These are phyloP conservation scores for Cephus sareptanus DNA, from an alignment of 2,888 invertebrate genomes.

Conservation along the genomic window DNA sequence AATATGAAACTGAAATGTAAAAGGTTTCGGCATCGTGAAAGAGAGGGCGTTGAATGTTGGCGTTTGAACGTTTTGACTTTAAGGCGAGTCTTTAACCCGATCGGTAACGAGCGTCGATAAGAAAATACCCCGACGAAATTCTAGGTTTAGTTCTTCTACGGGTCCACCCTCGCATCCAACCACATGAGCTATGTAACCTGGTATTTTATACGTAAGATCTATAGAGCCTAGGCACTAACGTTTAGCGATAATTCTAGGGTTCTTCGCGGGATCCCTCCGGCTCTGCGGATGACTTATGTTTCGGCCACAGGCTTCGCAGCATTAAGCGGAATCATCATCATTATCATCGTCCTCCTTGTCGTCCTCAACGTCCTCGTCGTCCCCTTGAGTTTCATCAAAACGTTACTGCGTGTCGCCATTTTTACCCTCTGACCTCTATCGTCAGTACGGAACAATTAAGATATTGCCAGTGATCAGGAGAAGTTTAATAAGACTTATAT, in stretches of 20 bases:
- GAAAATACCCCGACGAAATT: conserved; percentile 35
- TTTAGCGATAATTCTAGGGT: conserved; percentile 66
- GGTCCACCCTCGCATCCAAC: conserved; percentile 55
- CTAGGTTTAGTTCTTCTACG: conserved; percentile 24
- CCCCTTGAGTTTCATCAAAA: conserved; percentile 28
- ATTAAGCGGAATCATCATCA: neutral
- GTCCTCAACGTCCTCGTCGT: neutral
- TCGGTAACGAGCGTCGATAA: conserved; percentile 10
- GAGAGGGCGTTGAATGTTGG: neutral
- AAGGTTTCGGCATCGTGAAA: neutral
- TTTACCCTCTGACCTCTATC: neutral
- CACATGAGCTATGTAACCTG: conserved; percentile 52
- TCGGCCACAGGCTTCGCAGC: conserved; percentile 32
- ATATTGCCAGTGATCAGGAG: neutral
- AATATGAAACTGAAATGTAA: neutral
- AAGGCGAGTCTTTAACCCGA: neutral
- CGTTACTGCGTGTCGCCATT: conserved; percentile 4
- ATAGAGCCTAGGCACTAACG: conserved; percentile 65
- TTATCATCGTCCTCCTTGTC: conserved; percentile 1
- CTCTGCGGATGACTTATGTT: conserved; percentile 59
- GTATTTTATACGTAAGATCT: conserved; percentile 65
- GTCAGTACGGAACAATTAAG: neutral
- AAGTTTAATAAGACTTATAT: neutral
- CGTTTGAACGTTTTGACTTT: neutral
- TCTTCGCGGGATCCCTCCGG: conserved; percentile 46